These are phyloP conservation scores for Natator depressus DNA, from an alignment of 2,113 vertebrate genomes.

Conservation along the genomic window DNA sequence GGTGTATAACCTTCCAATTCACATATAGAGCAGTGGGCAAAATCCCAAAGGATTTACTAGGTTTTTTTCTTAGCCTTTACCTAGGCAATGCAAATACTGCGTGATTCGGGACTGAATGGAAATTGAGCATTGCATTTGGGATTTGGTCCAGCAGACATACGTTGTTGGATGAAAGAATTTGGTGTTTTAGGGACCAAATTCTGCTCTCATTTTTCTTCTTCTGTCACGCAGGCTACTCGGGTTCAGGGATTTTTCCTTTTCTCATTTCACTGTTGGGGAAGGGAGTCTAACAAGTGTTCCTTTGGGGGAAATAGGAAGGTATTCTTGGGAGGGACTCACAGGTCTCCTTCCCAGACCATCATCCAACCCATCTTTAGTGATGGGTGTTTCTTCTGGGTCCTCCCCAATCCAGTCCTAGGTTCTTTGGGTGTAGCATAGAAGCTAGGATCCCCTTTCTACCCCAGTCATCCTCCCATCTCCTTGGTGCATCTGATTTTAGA, in stretches of 20 bases:
- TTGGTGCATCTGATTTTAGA: background rate
- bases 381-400: background rate
- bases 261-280: background rate
- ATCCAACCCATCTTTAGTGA: background rate
- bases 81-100: fast-evolving
- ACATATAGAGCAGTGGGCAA: fast-evolving
- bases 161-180: background rate
- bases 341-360: background rate
- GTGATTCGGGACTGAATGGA: fast-evolving
- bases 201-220: background rate
- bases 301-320: background rate
- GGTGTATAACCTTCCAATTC: background rate
- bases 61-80: background rate
- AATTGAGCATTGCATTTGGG: fast-evolving
- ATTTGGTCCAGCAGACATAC: fast-evolving
- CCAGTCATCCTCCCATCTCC: background rate
- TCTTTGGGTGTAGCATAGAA: background rate
- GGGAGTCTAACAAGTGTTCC: background rate
- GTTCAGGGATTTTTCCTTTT: background rate
- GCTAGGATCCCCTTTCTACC: background rate
- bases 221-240: background rate
- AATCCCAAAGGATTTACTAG: background rate
- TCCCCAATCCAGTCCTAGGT: background rate
- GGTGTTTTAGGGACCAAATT: background rate
- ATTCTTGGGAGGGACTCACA: background rate